Evolutionary conservation across 2,888 invertebrate species (phyloP), one percentile per base, ranked within the genome.

Genomic region (Endotricha flammealis): DNA sequence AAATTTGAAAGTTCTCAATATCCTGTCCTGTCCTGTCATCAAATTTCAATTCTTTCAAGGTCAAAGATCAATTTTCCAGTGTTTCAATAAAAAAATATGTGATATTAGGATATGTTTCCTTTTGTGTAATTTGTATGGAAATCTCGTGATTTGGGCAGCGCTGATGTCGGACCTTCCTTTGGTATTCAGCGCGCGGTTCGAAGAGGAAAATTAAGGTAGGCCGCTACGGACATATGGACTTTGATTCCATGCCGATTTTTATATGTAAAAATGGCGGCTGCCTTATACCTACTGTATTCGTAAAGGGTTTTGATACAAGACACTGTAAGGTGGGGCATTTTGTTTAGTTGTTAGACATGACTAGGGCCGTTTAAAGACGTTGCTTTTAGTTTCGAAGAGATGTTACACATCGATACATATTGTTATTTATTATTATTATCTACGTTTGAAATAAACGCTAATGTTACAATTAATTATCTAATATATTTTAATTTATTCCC

Each of bases 151-250:
- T 56, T 55, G 60, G 62, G 52, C 42, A 48, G 48, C 61, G 64
- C 68, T 65, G 71, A 70, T 73, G 70, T 68, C 70, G 70, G 66
- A 47, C 60, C 62, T 57, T 62, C 54, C 61, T 73, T 81, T 75
- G 63, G 63, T 81, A 82, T 82, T 78, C 81, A 69, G 65, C 46
- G 49, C 71, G 58, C 68, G 71, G 56, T 41, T 48, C 58, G 42
- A 51, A 51, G 57, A 74, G 73, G 72, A 78, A 80, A 81, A 81
- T 81, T 79, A 81, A 81, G 81, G 82, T 78, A 72, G 70, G 64
- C 74, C 70, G 60, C 64, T 53, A 56, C 62, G 73, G 70, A 72
- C 77, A 81, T 78, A 74, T 68, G 71, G 75, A 72, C 64, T 80
- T 79, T 79, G 79, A 79, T 78, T 76, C 71, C 64, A 51, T 72